Conservation (phyloP, 1,140 invertebrate genomes). For the Whitmania pigra region DNA sequence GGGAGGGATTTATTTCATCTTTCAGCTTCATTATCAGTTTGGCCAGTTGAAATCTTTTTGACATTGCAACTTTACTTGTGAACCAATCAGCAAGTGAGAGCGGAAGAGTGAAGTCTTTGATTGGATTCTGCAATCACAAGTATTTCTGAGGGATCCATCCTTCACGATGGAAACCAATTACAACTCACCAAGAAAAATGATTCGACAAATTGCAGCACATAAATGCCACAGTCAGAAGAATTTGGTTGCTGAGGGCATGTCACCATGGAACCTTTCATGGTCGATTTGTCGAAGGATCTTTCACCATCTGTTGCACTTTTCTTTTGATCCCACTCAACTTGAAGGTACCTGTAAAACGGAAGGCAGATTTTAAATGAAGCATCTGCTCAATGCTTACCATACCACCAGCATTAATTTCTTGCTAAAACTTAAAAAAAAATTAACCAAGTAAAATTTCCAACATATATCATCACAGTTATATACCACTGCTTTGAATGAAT, state of each 20-base stretch:
- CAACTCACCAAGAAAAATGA: slow-evolving; percentile 62
- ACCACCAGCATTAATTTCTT: no score
- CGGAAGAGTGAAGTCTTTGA: slow-evolving; percentile 40
- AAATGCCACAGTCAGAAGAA: slow-evolving; percentile 89
- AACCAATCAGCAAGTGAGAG: slow-evolving; percentile 42
- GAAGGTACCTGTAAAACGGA: slow-evolving; percentile 53
- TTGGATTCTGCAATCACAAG: slow-evolving; percentile 35
- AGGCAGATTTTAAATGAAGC: no score
- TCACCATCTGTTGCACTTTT: slow-evolving; percentile 52
- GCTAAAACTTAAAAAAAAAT: no score
- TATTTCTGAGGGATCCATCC: no score
- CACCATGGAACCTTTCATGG: slow-evolving; percentile 54
- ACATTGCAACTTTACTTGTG: slow-evolving; percentile 33
- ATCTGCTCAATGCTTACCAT: no score
- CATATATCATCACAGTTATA: no score
- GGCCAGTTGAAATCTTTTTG: slow-evolving; percentile 39
- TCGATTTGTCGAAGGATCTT: slow-evolving; percentile 39
- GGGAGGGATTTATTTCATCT: slow-evolving; percentile 30
- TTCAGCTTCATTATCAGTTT: slow-evolving; percentile 39
- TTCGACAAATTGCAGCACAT: slow-evolving; percentile 87
- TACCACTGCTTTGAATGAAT: no score
- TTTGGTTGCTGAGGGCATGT: slow-evolving; percentile 92
- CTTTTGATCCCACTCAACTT: slow-evolving; percentile 73
- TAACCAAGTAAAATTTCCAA: no score
- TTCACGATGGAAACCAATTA: not conserved